Percentiles rank a stretch among this genome's conserved stretches.
Conservation (phyloP, 2,113 vertebrate genomes). For the Gallinago media region DNA sequence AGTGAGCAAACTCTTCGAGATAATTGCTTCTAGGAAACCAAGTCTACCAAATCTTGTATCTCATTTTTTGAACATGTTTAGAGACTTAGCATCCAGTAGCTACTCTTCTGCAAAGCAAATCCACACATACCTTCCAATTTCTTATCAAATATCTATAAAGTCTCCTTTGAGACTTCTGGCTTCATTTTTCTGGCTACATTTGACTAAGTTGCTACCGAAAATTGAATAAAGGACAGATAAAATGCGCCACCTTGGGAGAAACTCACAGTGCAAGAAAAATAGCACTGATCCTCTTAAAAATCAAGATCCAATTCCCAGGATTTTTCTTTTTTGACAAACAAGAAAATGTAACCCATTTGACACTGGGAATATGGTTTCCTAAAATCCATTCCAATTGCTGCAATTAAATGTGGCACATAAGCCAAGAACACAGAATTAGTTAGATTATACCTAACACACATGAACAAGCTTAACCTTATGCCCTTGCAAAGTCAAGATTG, state of each 20-base stretch:
- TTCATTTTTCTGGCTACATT: neutral
- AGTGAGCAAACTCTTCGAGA: neutral
- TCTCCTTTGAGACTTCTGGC: neutral
- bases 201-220: neutral
- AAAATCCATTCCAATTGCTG: neutral
- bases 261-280: neutral
- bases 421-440: neutral
- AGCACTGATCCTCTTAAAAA: neutral
- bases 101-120: neutral
- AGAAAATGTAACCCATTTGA: neutral
- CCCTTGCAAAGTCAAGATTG: neutral
- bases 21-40: neutral
- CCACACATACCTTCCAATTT: neutral
- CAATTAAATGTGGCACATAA: constrained; percentile 3
- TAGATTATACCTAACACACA: neutral
- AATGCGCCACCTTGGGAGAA: neutral
- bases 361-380: neutral
- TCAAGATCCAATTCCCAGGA: neutral
- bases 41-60: neutral
- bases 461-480: neutral
- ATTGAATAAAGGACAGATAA: constrained; percentile 13
- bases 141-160: neutral
- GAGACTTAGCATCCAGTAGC: neutral
- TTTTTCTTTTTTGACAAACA: neutral
- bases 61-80: neutral